phyloP scores from a whole-genome alignment of 2,888 invertebrate species.

The Andrena praecox region DNA sequence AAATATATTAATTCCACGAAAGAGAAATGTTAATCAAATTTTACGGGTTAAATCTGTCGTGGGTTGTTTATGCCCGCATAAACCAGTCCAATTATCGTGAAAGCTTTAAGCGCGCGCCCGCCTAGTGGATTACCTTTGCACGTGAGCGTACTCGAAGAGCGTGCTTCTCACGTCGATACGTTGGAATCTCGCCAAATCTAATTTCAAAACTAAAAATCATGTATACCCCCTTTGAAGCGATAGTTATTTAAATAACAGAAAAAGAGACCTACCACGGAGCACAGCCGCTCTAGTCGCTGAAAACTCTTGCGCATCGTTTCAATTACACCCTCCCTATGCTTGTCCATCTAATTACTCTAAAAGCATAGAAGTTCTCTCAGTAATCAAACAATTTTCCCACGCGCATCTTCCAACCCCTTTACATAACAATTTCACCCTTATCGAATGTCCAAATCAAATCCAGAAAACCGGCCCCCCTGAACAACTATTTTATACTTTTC shows the following conservation, averaged over 20 bases:
- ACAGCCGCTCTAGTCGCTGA: constrained; percentile 11
- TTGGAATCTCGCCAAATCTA: constrained; percentile 63
- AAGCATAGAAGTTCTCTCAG: background rate
- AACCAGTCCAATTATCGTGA: constrained; percentile 64
- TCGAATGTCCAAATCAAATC: no score
- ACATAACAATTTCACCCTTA: background rate
- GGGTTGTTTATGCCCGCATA: constrained; percentile 59
- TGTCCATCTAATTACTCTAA: constrained; percentile 13
- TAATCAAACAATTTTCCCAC: background rate
- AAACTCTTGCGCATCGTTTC: constrained; percentile 21
- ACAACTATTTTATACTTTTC: no score
- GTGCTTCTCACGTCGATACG: constrained; percentile 56
- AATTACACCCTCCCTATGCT: background rate
- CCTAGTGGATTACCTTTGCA: constrained; percentile 54
- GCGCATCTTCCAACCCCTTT: background rate
- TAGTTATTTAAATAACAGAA: constrained; percentile 10
- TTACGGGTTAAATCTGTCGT: constrained; percentile 57
- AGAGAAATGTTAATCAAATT: constrained; percentile 57
- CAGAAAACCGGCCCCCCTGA: no score
- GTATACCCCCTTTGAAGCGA: constrained; percentile 33
- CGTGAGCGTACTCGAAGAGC: constrained; percentile 35
- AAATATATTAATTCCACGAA: constrained; percentile 42
- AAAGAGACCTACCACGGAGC: background rate
- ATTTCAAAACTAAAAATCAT: constrained; percentile 58
- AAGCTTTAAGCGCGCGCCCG: constrained; percentile 50